Conservation (phyloP, 2,797 vertebrate genomes). For the Synanceia verrucosa region DNA sequence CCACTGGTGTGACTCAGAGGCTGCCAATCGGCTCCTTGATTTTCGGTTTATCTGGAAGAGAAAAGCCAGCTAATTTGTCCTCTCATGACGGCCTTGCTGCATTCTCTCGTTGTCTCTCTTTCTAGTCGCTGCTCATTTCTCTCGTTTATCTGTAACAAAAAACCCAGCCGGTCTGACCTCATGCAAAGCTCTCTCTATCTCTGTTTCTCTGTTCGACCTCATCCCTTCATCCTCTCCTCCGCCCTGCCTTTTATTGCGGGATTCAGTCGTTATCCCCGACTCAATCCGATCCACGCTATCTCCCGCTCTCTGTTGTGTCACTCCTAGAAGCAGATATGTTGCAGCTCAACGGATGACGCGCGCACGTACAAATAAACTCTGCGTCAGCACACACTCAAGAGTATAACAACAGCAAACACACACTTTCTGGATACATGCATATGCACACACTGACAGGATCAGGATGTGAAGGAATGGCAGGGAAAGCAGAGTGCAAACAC, state of each 20-base stretch:
- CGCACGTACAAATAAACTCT: slow-evolving; percentile 8
- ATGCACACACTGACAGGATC: slow-evolving; percentile 25
- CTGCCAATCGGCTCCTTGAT: slow-evolving; percentile 34
- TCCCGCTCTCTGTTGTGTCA: slow-evolving; percentile 44
- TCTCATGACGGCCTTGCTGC: slow-evolving; percentile 28
- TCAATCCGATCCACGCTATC: slow-evolving; percentile 56
- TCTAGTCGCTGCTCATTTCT: slow-evolving; percentile 41
- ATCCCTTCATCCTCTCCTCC: slow-evolving; percentile 66
- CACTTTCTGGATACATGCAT: slow-evolving; percentile 17
- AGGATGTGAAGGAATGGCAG: slow-evolving; percentile 4
- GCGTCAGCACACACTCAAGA: neutral
- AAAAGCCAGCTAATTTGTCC: slow-evolving; percentile 45
- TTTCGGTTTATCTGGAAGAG: slow-evolving; percentile 30
- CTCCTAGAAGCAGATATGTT: slow-evolving; percentile 55
- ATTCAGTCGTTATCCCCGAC: slow-evolving; percentile 57
- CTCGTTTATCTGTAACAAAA: slow-evolving; percentile 54
- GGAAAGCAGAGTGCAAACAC: slow-evolving; percentile 14
- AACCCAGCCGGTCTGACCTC: slow-evolving; percentile 44
- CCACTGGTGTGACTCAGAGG: slow-evolving; percentile 40
- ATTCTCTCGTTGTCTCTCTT: neutral
- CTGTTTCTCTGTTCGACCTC: slow-evolving; percentile 45
- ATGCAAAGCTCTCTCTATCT: slow-evolving; percentile 60
- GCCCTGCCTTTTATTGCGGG: slow-evolving; percentile 60
- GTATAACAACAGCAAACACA: slow-evolving; percentile 8
- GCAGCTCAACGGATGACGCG: slow-evolving; percentile 36